These are phyloP conservation scores for Gnathonemus echidnorhynchus DNA, from an alignment of 2,113 vertebrate genomes.

Conservation along the genomic window DNA sequence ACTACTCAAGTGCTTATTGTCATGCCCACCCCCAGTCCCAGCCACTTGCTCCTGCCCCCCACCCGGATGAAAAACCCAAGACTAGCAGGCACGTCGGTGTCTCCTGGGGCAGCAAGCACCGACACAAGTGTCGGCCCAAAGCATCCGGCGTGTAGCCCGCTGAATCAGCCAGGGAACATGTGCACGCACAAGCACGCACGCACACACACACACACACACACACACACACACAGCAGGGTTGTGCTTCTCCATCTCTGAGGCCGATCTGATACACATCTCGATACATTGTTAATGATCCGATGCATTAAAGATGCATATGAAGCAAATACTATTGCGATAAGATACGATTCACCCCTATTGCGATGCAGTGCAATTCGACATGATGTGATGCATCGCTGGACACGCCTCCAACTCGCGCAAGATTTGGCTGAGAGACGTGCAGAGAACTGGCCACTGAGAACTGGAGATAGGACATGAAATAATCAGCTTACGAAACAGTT, in stretches of 20 bases:
- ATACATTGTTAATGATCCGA: neutral
- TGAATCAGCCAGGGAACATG: neutral
- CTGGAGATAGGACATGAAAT: neutral
- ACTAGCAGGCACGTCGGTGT: neutral
- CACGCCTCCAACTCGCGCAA: neutral
- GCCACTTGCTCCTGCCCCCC: neutral
- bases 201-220: neutral
- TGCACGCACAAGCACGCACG: neutral
- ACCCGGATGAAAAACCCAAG: neutral
- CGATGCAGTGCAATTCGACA: neutral
- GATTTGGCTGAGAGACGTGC: neutral
- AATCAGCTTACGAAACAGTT: neutral
- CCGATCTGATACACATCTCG: neutral
- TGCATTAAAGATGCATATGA: neutral
- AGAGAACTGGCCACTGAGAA: neutral
- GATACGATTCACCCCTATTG: neutral
- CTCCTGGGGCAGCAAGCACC: neutral
- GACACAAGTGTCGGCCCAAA: neutral
- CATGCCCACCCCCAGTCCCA: neutral
- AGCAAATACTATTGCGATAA: neutral
- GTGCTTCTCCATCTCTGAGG: neutral
- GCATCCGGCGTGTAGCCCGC: neutral
- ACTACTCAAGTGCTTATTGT: constrained; percentile 9
- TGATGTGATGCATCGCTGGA: neutral
- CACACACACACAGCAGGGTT: neutral